A percentile compares a stretch with the other conserved stretches of the same genome.
Evolutionary conservation across 2,888 invertebrate genomes (phyloP).

Genomic region (Deilephila porcellus): DNA sequence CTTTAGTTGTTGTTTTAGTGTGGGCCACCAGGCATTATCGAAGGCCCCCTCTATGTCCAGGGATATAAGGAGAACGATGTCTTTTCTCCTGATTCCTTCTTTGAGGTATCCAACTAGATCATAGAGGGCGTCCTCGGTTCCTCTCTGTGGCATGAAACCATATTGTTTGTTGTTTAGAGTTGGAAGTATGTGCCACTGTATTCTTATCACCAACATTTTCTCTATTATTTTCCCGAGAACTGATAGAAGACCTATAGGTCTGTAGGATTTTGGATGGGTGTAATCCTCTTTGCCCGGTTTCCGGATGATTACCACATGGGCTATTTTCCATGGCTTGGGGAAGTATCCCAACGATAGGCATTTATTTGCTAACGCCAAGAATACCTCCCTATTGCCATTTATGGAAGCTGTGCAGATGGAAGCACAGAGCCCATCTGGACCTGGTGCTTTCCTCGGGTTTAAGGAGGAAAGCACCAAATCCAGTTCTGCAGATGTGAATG

Average conservation of each 20-base stretch:
- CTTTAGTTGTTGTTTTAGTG: constrained; percentile 33
- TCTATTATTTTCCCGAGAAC: constrained; percentile 33
- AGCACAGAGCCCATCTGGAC: constrained; percentile 30
- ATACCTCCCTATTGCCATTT: background rate
- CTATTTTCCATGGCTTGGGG: constrained; percentile 31
- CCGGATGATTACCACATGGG: background rate
- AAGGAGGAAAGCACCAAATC: background rate
- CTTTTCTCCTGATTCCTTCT: constrained; percentile 26
- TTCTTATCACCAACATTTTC: constrained; percentile 34
- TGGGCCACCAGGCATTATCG: constrained; percentile 51
- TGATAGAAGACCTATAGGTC: constrained; percentile 29
- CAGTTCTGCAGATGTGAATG: constrained; percentile 33
- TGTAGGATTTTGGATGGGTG: constrained; percentile 16
- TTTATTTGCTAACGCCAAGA: constrained; percentile 16
- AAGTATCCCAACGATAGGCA: constrained; percentile 8
- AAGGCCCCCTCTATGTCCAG: constrained; percentile 48
- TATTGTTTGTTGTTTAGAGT: constrained; percentile 34
- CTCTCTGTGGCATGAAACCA: constrained; percentile 39
- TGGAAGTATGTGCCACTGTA: constrained; percentile 34
- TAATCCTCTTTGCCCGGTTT: constrained; percentile 31
- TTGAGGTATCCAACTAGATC: constrained; percentile 28
- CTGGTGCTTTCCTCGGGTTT: constrained; percentile 34
- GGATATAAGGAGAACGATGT: constrained; percentile 35
- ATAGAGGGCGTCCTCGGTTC: constrained; percentile 41
- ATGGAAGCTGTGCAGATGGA: constrained; percentile 25